phyloP scores from a whole-genome alignment of 2,888 invertebrate species.

The Acronicta alni region DNA sequence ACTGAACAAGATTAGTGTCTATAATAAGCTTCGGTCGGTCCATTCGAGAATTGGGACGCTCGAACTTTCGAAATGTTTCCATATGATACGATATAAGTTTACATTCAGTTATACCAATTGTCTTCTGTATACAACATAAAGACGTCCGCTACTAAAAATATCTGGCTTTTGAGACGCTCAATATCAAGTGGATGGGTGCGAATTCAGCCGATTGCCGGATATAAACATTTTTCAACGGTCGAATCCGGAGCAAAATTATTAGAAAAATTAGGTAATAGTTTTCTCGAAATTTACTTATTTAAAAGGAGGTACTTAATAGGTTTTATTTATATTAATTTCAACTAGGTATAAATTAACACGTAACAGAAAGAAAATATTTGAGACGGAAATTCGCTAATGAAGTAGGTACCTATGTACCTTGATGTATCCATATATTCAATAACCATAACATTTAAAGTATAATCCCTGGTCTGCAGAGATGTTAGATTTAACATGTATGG shows the following conservation, averaged over 20 bases:
- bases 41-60: constrained; percentile 72
- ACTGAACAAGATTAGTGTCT: constrained; percentile 71
- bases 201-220: constrained; percentile 10
- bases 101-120: constrained; percentile 49
- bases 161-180: constrained; percentile 20
- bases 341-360: no score
- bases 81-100: constrained; percentile 50
- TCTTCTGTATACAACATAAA: constrained; percentile 32
- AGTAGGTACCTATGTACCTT: no score
- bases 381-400: no score
- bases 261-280: neutral
- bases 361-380: no score
- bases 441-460: no score
- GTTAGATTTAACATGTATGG: constrained; percentile 26
- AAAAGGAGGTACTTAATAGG: no score
- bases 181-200: constrained; percentile 16
- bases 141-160: constrained; percentile 41
- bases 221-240: constrained; percentile 6
- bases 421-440: no score
- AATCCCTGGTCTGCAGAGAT: no score
- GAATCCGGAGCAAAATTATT: neutral
- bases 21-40: constrained; percentile 75
- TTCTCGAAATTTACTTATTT: no score
- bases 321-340: no score
- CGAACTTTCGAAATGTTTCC: constrained; percentile 58